Conservation (phyloP, 1,140 invertebrate species). For the Brachionus manjavacas region DNA sequence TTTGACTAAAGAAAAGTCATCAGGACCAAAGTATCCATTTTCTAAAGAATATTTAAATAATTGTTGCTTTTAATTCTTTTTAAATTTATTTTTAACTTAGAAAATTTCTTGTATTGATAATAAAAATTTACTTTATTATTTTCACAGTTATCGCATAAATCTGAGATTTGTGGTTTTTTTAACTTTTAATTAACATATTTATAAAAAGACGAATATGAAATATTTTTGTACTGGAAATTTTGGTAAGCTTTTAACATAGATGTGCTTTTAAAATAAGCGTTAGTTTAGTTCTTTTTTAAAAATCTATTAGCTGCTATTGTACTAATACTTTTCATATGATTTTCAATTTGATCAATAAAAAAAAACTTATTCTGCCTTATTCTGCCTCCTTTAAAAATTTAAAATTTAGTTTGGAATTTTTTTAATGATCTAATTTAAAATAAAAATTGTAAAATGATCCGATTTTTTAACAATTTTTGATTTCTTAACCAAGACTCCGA, state of each 20-base stretch:
- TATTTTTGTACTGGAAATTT: background rate
- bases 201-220: constrained; percentile 2
- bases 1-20: too few species aligned
- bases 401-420: background rate
- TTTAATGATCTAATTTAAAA: background rate
- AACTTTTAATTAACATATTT: background rate
- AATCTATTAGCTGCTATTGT: background rate
- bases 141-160: background rate
- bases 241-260: background rate
- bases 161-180: background rate
- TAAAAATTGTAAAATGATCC: background rate
- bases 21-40: too few species aligned
- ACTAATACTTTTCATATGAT: background rate
- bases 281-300: background rate
- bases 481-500: too few species aligned
- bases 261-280: background rate
- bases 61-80: too few species aligned
- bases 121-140: background rate
- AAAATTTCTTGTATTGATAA: too few species aligned
- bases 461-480: too few species aligned
- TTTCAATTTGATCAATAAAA: background rate
- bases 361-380: background rate
- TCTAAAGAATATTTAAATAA: too few species aligned
- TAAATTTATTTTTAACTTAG: too few species aligned
- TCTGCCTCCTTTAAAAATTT: background rate